Percentiles rank a stretch among this genome's conserved stretches.
These are phyloP conservation scores for Corythaeola cristata DNA, from an alignment of 2,113 vertebrate genomes.

Conservation along the genomic window DNA sequence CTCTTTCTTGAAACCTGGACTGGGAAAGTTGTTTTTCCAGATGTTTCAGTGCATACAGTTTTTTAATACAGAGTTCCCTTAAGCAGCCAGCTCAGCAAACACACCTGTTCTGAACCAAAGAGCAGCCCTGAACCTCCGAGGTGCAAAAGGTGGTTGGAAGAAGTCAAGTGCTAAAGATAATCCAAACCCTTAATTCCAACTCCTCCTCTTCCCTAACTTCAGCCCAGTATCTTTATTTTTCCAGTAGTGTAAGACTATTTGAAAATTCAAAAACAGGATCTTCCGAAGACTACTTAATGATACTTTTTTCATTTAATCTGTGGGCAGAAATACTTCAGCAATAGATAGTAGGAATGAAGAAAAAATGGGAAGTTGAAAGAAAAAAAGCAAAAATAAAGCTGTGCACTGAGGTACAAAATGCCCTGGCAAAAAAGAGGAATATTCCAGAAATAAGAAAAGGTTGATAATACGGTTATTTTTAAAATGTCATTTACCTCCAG, in stretches of 20 bases:
- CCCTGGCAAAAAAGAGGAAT: neutral
- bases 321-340: neutral
- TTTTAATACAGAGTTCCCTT: neutral
- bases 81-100: neutral
- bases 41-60: neutral
- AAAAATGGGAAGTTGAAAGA: neutral
- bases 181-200: neutral
- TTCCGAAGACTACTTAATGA: neutral
- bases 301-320: neutral
- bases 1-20: neutral
- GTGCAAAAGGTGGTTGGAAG: neutral
- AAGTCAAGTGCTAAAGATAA: neutral
- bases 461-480: neutral
- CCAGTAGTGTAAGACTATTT: neutral
- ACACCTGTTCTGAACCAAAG: neutral
- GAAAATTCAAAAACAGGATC: neutral
- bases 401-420: neutral
- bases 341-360: neutral
- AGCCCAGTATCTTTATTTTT: neutral
- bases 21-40: slow-evolving; percentile 26
- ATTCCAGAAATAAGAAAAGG: neutral
- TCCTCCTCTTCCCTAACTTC: neutral
- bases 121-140: neutral
- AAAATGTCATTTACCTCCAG: neutral
- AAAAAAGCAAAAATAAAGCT: neutral